Conservation (phyloP, 2,113 vertebrate species). For the Pangasianodon hypophthalmus region DNA sequence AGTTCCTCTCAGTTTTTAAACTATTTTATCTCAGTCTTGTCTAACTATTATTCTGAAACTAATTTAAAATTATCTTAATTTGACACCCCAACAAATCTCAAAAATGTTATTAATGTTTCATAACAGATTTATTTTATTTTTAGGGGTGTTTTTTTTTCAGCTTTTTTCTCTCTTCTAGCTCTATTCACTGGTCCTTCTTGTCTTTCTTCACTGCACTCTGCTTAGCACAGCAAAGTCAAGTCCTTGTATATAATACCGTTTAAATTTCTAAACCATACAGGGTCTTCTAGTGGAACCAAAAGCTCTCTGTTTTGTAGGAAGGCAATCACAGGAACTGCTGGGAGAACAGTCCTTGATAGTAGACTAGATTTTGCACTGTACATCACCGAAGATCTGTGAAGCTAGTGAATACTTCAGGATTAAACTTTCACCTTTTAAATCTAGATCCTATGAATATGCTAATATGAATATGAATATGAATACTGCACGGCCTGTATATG, state of each 20-base stretch:
- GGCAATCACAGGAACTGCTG: not conserved
- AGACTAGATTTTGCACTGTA: not conserved
- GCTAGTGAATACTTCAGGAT: not conserved
- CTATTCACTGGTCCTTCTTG: not conserved
- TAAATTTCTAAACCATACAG: not conserved
- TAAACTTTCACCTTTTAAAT: not conserved
- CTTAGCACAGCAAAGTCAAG: not conserved
- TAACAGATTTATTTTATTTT: not conserved
- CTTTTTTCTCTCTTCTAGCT: not conserved
- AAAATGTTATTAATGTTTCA: not conserved
- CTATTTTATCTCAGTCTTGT: not conserved
- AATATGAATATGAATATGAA: not conserved
- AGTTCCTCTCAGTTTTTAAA: not conserved
- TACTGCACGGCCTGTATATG: not conserved
- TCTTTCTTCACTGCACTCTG: not conserved
- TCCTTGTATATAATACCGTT: not conserved
- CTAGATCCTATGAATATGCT: not conserved
- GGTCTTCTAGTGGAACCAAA: not conserved
- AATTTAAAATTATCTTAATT: not conserved
- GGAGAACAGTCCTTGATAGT: not conserved
- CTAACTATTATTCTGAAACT: not conserved
- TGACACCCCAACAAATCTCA: not conserved
- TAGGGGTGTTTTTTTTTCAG: not conserved
- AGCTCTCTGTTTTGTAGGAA: not conserved
- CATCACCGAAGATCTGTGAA: not conserved